A percentile compares a stretch with the other conserved stretches of the same genome.
Evolutionary conservation across 1,140 invertebrate genomes (phyloP).

Genomic region (Ladona fulva): DNA sequence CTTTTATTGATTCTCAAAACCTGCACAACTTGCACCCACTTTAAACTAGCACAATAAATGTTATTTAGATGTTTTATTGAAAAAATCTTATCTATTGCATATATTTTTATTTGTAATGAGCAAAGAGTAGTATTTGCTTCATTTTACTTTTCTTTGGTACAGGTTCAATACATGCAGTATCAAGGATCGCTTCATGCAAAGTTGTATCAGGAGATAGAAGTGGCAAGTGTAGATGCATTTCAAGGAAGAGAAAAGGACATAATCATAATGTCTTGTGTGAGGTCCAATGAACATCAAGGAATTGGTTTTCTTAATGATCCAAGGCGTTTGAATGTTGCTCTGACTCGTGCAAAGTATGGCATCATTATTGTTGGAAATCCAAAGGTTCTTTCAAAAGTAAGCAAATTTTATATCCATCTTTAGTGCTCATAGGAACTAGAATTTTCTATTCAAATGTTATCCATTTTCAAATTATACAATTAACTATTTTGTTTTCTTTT

Average conservation of each 20-base stretch:
- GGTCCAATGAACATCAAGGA: constrained; percentile 86
- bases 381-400: constrained; percentile 87
- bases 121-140: no score
- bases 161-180: constrained; percentile 95
- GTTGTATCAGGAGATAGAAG: constrained; percentile 97
- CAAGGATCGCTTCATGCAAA: constrained; percentile 94
- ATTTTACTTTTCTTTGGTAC: constrained; percentile 14
- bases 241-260: constrained; percentile 97
- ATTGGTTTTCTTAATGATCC: constrained; percentile 96
- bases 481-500: constrained; percentile 17
- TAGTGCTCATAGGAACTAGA: not conserved
- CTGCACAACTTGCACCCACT: no score
- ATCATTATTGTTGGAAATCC: constrained; percentile 99
- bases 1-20: no score
- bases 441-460: not conserved
- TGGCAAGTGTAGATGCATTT: constrained; percentile 98
- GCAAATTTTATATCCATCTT: constrained; percentile 1
- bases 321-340: constrained; percentile 90
- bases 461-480: not conserved
- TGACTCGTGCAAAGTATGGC: constrained; percentile 95
- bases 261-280: constrained; percentile 96
- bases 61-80: not conserved
- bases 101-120: no score
- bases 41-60: not conserved
- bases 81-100: no score